Base-by-base conservation (phyloP, 2,888 invertebrate genomes). In the Perizoma flavofasciatum region DNA sequence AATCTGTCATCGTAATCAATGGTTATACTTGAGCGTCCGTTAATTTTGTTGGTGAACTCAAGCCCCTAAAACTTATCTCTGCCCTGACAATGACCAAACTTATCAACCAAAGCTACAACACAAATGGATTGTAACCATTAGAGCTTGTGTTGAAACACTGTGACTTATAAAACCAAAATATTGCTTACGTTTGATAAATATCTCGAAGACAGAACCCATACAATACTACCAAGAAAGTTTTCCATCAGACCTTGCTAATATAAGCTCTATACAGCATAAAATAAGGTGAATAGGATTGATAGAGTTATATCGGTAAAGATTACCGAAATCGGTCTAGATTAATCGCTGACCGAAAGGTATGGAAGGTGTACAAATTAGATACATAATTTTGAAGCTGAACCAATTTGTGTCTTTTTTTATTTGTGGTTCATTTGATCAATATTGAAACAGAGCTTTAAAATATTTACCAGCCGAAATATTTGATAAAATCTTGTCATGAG, bases 51-150 rank as follows among this genome's bases (percentile, higher is more conserved):
- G 22, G 22, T 22, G 22, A 2, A 22, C 1, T 22, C 22, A 22
- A 22, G 22, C 37, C 5, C 37, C 7, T 37, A n/a, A 39, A 57
- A 57, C 63, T 68, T 73, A 77, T 75, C 76, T 68, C n/a, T 45
- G 58, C 49, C 56, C 69, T 72, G 70, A 74, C 74, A 70, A 59
- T 70, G 62, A 61, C 63, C 67, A 64, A 65, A 67, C 59, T 67
- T 69, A 72, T 77, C 75, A 70, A 78, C 72, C 71, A 71, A 72
- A 74, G 72, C 77, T 44, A 75, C 73, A 54, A 5, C 59, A 50
- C 76, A 77, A 88, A 91, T 90, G 88, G 88, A 91, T 91, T 86
- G 81, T 77, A 69, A 77, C 84, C 88, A 91, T 90, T 90, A 91
- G 77, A 78, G 74, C 69, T 74, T 78, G 81, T 85, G 89, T 88